These are phyloP conservation scores for Clamator glandarius DNA, from an alignment of 2,797 vertebrate species.

Conservation along the genomic window DNA sequence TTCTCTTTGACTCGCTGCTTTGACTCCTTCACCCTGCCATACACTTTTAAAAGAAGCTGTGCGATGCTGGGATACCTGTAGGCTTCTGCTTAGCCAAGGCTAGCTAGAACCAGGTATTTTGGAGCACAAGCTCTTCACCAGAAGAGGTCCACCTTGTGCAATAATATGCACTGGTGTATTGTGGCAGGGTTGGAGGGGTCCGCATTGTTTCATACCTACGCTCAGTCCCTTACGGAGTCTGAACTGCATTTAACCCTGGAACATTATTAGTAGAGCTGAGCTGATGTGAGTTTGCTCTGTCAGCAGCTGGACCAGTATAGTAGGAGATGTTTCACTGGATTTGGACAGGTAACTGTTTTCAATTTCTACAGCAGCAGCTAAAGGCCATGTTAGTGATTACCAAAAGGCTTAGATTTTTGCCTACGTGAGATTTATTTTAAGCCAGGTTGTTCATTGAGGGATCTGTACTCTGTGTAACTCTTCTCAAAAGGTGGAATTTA, in stretches of 20 bases:
- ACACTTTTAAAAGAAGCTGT: not conserved
- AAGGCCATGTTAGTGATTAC: not conserved
- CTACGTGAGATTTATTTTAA: not conserved
- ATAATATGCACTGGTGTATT: not conserved
- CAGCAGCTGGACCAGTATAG: not conserved
- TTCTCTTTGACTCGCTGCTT: not conserved
- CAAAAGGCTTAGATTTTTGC: not conserved
- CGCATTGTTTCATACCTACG: rapidly evolving
- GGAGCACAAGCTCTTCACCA: conserved; percentile 23
- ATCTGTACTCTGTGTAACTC: not conserved
- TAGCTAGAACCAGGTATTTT: conserved; percentile 13
- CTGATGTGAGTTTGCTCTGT: not conserved
- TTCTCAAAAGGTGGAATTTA: not conserved
- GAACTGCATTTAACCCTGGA: not conserved
- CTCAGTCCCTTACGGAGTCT: rapidly evolving
- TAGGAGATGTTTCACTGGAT: not conserved
- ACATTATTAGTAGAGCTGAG: not conserved
- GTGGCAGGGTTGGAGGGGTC: not conserved
- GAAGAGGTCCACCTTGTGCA: conserved; percentile 64
- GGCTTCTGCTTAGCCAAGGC: not conserved
- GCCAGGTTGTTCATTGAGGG: not conserved
- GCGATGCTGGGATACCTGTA: not conserved
- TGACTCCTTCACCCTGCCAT: not conserved
- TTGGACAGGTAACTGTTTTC: not conserved
- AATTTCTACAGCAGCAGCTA: not conserved